Conservation (phyloP, 2,113 vertebrate species). For the Martes martes region DNA sequence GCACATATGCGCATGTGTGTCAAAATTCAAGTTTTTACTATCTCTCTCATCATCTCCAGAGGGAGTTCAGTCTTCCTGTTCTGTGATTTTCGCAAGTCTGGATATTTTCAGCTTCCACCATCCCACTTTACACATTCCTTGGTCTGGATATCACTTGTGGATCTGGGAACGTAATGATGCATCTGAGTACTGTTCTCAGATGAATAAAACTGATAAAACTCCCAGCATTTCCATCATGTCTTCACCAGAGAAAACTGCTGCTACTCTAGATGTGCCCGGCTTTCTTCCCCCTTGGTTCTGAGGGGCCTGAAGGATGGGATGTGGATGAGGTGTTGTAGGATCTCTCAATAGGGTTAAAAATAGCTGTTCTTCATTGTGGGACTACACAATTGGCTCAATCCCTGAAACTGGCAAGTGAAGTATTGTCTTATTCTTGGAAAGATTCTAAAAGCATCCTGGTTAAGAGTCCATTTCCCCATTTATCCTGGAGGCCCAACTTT, state of each 20-base stretch:
- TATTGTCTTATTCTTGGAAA: not conserved
- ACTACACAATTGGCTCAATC: not conserved
- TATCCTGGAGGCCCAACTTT: not conserved
- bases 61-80: conserved; percentile 69
- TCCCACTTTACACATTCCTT: conserved; percentile 14
- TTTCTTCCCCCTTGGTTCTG: not conserved
- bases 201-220: conserved; percentile 46
- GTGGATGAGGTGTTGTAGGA: not conserved
- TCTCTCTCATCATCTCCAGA: conserved; percentile 70
- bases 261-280: not conserved
- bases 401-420: not conserved
- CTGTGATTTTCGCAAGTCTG: conserved; percentile 67
- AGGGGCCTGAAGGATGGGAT: not conserved
- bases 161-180: conserved; percentile 53
- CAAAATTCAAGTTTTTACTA: conserved; percentile 66
- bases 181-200: conserved; percentile 46
- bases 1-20: not conserved
- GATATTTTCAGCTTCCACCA: conserved; percentile 65
- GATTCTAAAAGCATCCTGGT: not conserved
- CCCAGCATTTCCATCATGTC: conserved; percentile 48
- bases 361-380: not conserved
- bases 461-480: not conserved
- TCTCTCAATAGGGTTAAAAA: not conserved
- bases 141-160: conserved; percentile 47
- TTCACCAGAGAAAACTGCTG: not conserved